A percentile compares a stretch with the other conserved stretches of the same genome.
These are phyloP conservation scores for Hypsibius dujardini DNA, from an alignment of 1,140 invertebrate genomes.

Conservation along the genomic window DNA sequence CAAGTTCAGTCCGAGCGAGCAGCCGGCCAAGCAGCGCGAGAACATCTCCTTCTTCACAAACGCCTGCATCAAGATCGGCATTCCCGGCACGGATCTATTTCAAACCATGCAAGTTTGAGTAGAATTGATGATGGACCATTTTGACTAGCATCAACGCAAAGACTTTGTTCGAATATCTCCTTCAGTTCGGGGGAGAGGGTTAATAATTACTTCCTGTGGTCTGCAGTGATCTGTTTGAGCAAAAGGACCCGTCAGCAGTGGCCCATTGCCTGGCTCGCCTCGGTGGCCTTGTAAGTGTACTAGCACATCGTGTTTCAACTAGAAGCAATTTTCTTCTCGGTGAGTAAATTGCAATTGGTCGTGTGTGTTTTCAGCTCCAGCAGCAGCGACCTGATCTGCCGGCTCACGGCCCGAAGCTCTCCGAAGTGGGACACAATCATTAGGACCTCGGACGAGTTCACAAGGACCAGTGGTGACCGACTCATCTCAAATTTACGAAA, in stretches of 20 bases:
- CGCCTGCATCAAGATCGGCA: neutral
- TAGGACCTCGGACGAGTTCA: too few relatives aligned
- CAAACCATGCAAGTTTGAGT: neutral
- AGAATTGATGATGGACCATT: too few relatives aligned
- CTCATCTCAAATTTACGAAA: too few relatives aligned
- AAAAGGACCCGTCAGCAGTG: conserved; percentile 4
- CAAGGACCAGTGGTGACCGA: too few relatives aligned
- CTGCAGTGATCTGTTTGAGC: neutral
- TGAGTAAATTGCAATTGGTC: neutral
- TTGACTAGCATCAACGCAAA: too few relatives aligned
- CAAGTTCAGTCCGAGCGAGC: neutral
- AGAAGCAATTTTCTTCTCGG: too few relatives aligned
- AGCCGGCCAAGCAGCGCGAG: conserved; percentile 1
- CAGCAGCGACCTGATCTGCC: conserved; percentile 3
- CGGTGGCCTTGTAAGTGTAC: neutral
- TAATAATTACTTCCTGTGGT: too few relatives aligned
- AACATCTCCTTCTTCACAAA: neutral
- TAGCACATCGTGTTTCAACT: neutral
- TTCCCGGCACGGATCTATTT: neutral
- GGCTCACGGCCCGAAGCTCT: conserved; percentile 4
- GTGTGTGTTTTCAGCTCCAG: neutral
- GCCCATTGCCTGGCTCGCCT: neutral
- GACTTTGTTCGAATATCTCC: too few relatives aligned
- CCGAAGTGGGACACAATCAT: neutral
- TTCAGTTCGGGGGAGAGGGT: too few relatives aligned